phyloP scores from a whole-genome alignment of 2,113 vertebrate species.

The Charina bottae region DNA sequence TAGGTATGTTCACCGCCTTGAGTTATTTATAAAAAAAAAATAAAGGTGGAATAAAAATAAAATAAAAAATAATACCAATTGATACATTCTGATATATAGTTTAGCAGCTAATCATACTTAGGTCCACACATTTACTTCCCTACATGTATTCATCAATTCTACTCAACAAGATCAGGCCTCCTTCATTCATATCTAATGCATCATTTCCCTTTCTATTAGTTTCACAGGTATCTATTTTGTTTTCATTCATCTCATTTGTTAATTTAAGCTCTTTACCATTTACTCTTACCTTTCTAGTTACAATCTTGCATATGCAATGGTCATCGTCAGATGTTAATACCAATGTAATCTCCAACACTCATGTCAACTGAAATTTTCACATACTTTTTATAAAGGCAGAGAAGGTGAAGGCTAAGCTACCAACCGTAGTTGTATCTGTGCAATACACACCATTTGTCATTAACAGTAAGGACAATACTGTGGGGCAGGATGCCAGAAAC shows the following conservation, averaged over 20 bases:
- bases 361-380: neutral
- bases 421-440: neutral
- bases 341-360: neutral
- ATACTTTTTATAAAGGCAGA: neutral
- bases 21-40: too few species aligned
- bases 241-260: neutral
- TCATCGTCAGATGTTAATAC: neutral
- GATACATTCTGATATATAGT: neutral
- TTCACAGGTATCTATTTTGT: neutral
- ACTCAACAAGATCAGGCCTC: neutral
- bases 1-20: too few species aligned
- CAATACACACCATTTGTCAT: neutral
- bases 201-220: neutral
- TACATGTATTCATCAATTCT: neutral
- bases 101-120: neutral
- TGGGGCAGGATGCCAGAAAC: neutral
- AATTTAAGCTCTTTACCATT: neutral
- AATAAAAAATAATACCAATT: neutral
- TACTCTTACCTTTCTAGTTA: neutral
- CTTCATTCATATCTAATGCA: neutral
- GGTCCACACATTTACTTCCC: neutral
- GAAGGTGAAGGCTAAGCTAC: neutral
- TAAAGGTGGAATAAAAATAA: too few species aligned
- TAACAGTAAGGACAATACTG: neutral
- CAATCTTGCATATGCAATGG: neutral